Evolutionary conservation across 1,140 invertebrate genomes (phyloP).

Genomic region (Hylyphantes graminicola): DNA sequence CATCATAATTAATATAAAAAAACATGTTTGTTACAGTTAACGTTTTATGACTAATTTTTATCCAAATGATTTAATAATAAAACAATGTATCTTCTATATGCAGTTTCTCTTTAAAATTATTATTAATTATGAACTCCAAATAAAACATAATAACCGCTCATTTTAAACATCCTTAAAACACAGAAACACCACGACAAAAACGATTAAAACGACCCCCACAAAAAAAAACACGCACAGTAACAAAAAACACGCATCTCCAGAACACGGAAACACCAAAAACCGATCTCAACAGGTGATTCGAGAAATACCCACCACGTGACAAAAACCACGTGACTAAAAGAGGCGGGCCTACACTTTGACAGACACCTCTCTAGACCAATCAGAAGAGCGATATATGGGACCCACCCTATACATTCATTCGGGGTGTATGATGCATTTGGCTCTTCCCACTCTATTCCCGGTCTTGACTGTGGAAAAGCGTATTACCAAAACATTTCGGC

Average conservation of each 20-base stretch:
- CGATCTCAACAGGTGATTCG: slow-evolving; percentile 58
- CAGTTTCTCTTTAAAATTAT: too few species aligned
- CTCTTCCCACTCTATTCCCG: slow-evolving; percentile 49
- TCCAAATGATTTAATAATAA: too few species aligned
- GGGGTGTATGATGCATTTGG: slow-evolving; percentile 50
- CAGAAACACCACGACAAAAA: background rate
- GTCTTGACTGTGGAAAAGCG: slow-evolving; percentile 10
- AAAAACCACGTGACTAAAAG: slow-evolving; percentile 26
- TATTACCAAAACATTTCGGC: slow-evolving; percentile 54
- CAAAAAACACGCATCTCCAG: slow-evolving; percentile 12
- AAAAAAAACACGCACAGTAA: background rate
- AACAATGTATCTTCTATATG: too few species aligned
- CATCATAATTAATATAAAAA: too few species aligned
- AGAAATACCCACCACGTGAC: slow-evolving; percentile 46
- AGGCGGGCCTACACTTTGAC: slow-evolving; percentile 19
- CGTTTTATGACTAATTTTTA: too few species aligned
- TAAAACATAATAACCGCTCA: background rate
- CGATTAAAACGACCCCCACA: background rate
- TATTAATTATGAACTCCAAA: background rate
- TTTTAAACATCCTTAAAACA: background rate
- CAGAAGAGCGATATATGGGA: background rate
- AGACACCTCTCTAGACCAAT: slow-evolving; percentile 28
- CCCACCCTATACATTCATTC: slow-evolving; percentile 48
- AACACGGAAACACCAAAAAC: slow-evolving; percentile 40
- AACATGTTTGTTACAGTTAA: too few species aligned